Evolutionary conservation across 2,113 vertebrate genomes (phyloP), one percentile per base, ranked within the genome.

Genomic region (Arvicanthis niloticus): DNA sequence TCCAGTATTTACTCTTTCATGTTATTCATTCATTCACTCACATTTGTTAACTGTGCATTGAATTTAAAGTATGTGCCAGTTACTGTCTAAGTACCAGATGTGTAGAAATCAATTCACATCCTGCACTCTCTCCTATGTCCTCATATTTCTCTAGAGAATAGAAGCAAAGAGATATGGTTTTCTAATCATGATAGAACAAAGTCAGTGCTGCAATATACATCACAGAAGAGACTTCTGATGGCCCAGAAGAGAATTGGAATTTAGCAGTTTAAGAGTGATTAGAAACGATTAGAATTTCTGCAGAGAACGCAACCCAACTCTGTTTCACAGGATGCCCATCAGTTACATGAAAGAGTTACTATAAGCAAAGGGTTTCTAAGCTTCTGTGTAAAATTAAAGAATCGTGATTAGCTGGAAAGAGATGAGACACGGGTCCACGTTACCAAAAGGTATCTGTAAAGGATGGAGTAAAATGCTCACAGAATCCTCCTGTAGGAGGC

Each of bases 261-360:
- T 42, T 42, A 45, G 22, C 65, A 37, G n/a, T 42, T 17, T 42
- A 65, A 29, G 13, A 13, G 1, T 58, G 42, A 75, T 62, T 40
- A 78, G 84, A 65, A 93, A 77, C 16, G 2, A 85, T 85, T 31
- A 92, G 15, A 68, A 82, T 91, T 87, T 94, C 45, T 78, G 73
- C 12, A 70, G 51, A 77, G 80, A 76, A 34, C 45, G 19, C 8
- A 40, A 6, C 40, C 81, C n/a, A 81, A 53, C 11, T 68, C 0
- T 0, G 8, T 17, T 4, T 29, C 73, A 53, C 89, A 42, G 1
- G 58, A 0, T 21, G 26, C 8, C 26, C 82, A 65, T 19, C 15
- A 3, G 26, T 42, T 9, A 34, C 26, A 75, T 29, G 58, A 29
- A 78, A 85, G 70, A 65, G 68, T 84, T n/a, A 78, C 17, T 56